Conservation (phyloP, 2,888 invertebrate genomes). For the Neria commutata region DNA sequence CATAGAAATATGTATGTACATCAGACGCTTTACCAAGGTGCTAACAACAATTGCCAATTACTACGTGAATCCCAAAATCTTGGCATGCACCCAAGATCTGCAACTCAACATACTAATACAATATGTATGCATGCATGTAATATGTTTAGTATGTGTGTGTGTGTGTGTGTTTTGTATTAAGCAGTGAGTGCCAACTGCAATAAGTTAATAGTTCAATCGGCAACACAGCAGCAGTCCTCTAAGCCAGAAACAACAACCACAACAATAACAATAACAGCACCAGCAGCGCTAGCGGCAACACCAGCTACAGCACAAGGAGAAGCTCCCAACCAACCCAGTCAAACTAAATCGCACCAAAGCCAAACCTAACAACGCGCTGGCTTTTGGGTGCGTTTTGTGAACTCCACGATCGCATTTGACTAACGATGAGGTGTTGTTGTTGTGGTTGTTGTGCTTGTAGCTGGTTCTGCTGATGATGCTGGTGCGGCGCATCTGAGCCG, state of each 20-base stretch:
- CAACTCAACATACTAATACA: no score
- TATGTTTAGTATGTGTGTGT: no score
- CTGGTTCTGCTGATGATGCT: conserved; percentile 13
- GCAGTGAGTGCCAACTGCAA: conserved; percentile 40
- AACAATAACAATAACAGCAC: conserved; percentile 16
- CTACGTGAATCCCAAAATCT: no score
- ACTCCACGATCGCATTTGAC: conserved; percentile 61
- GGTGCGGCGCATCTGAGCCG: conserved; percentile 8
- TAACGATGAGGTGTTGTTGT: conserved; percentile 28
- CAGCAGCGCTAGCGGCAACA: conserved; percentile 7
- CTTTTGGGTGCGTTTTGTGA: conserved; percentile 63
- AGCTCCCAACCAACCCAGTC: conserved; percentile 33
- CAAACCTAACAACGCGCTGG: conserved; percentile 42
- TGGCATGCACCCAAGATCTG: no score
- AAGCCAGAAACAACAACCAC: conserved; percentile 8
- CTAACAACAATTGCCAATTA: no score
- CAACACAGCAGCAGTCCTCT: conserved; percentile 30
- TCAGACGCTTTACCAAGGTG: no score
- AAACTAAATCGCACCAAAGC: conserved; percentile 32
- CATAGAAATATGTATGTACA: no score
- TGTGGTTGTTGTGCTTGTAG: conserved; percentile 14
- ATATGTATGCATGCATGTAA: no score
- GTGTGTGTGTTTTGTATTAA: no score
- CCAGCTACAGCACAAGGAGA: conserved; percentile 36
- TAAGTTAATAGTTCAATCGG: conserved; percentile 49